phyloP scores from a whole-genome alignment of 2,888 invertebrate species.

The Spilosoma lubricipeda region DNA sequence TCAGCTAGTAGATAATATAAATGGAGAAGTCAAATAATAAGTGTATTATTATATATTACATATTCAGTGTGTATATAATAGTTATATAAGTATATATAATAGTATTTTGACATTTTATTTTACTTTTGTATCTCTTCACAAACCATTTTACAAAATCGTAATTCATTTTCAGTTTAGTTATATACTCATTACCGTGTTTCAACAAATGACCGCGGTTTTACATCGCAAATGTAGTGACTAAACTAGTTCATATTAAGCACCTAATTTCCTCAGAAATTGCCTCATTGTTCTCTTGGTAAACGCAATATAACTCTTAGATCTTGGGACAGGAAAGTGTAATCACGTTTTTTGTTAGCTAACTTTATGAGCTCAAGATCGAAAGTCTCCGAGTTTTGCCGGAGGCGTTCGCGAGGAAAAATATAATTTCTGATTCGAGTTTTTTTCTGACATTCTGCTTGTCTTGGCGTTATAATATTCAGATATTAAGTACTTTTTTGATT shows the following conservation, averaged over 20 bases:
- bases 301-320: constrained; percentile 7
- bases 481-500: not conserved
- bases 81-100: too few species aligned
- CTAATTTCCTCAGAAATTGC: constrained; percentile 16
- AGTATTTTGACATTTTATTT: too few species aligned
- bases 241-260: constrained; percentile 8
- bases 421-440: not conserved
- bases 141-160: too few species aligned
- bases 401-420: constrained; percentile 1
- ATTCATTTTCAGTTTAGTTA: too few species aligned
- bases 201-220: constrained; percentile 4
- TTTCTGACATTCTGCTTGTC: not conserved
- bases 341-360: constrained; percentile 12
- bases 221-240: constrained; percentile 5
- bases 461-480: not conserved
- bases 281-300: constrained; percentile 9
- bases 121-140: too few species aligned
- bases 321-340: constrained; percentile 8
- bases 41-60: too few species aligned
- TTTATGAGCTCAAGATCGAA: constrained; percentile 11
- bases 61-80: too few species aligned
- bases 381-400: constrained; percentile 8
- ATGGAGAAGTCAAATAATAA: too few species aligned
- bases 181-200: not conserved
- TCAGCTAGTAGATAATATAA: too few species aligned